Evolutionary conservation across 2,797 vertebrate species (phyloP), one percentile per base, ranked within the genome.

Genomic region (Karalla daura): DNA sequence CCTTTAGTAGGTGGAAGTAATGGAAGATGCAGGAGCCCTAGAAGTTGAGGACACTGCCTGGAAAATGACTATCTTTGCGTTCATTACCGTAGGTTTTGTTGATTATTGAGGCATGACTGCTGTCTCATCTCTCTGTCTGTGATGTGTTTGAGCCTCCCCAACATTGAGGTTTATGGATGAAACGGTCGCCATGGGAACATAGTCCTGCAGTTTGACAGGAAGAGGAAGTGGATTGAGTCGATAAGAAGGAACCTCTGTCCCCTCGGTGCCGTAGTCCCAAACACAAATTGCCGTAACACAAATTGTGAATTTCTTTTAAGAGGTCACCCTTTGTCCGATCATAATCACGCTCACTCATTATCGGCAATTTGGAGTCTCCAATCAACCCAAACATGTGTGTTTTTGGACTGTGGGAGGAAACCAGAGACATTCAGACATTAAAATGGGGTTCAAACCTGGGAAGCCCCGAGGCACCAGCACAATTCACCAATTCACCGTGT

Each of bases 131-230:
- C 8, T 12, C 23, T 8, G 27, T 45, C 33, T 17, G 12, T 41
- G 32, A n/a, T 45, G 33, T 28, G 18, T 59, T 39, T 39, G 24
- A 43, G 36, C n/a, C 52, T 66, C 50, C 54, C 18, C 13, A n/a
- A 44, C 46, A 49, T 70, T 21, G 30, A 62, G 46, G 23, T 50
- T 18, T 41, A 37, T 20, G 18, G 47, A 60, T 61, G 27, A 63
- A 44, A 60, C 17, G 11, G 68, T 78, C 32, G 20, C 68, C 72
- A 60, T 63, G 58, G 67, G 61, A 81, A 78, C 73, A 1, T 56
- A 11, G 43, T 45, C 9, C 20, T 2, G 15, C 24, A 60, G 41
- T 32, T 32, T 20, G 17, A 28, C 23, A 30, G 45, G 30, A 6
- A 21, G 17, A 62, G 59, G 30, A 2, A 5, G 37, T 15, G 49